Conservation (phyloP, 2,797 vertebrate genomes). For the Geotrypetes seraphini region DNA sequence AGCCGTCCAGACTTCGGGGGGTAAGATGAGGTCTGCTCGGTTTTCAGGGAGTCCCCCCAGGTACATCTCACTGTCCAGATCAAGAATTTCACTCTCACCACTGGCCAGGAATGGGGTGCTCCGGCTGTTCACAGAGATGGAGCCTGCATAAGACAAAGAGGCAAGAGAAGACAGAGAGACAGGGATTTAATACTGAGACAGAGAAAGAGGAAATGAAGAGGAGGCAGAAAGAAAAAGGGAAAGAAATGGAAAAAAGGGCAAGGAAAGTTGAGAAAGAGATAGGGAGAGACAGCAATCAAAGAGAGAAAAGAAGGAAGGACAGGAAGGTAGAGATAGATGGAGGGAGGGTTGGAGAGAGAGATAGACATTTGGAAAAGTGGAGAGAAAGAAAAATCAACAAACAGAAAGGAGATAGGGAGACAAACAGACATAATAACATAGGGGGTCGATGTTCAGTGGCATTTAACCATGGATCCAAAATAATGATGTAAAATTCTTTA, state of each 20-base stretch:
- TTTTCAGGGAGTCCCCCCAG: conserved; percentile 81
- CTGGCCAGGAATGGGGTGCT: conserved; percentile 77
- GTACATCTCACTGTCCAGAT: conserved; percentile 84
- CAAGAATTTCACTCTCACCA: conserved; percentile 83
- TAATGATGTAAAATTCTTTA: no score
- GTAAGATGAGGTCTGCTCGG: conserved; percentile 58
- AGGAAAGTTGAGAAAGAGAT: not conserved
- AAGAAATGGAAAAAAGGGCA: not conserved
- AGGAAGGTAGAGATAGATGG: not conserved
- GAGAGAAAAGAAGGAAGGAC: not conserved
- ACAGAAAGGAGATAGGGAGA: no score
- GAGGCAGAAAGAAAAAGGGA: not conserved
- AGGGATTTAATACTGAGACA: not conserved
- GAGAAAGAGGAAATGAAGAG: not conserved
- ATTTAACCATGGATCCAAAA: no score
- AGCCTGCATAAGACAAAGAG: conserved; percentile 29
- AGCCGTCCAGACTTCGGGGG: conserved; percentile 83
- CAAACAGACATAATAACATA: not conserved
- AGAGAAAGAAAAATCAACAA: no score
- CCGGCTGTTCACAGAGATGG: conserved; percentile 82
- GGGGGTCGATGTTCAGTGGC: no score
- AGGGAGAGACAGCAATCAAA: not conserved
- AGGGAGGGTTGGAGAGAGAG: not conserved
- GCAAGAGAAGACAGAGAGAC: not conserved
- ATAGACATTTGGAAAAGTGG: not conserved